Base-by-base conservation (phyloP, 2,888 invertebrate species). In the Alitta virens region DNA sequence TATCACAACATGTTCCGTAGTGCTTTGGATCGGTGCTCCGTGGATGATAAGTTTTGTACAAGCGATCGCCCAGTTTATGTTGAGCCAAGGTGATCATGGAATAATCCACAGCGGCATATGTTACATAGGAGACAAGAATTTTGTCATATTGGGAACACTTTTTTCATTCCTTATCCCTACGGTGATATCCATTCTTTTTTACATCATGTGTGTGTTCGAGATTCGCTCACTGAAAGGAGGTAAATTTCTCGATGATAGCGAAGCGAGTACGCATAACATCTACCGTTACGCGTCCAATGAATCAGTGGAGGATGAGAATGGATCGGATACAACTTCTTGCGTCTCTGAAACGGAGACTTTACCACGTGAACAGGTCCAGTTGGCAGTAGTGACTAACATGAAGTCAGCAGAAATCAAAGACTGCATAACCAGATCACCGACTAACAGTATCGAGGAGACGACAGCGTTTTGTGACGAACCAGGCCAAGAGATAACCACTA, bases 41-140 rank as follows among this genome's bases (percentile, higher is more conserved):
- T 70, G 70, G 70, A 53, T 57, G 42, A 68, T 70, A 40, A 63
- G 64, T n/a, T 40, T 65, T 3, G 64, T 71, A 7, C 70, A 70
- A 61, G 60, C 63, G 7, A 59, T 71, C 38, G 67, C 70, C 16
- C 68, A 70, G 63, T 71, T 70, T 25, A 67, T 68, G 63, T 63
- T 70, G 9, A 71, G 68, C 57, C 66, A 67, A 57, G 64, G 58
- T 18, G 68, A 65, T 42, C 63, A 62, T 18, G 67, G 62, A 42
- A 63, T 57, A 24, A 53, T 63, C 9, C 59, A 56, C 2, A 56
- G 33, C 14, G 63, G 65, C 9, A 60, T 68, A 27, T 70, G 70
- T 53, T 63, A 71, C 55, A 63, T 70, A 43, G 61, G 63, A 3
- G 70, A 70, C 42, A 68, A 64, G 53, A 70, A 70, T 49, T 70